These are phyloP conservation scores for Oncorhynchus tshawytscha DNA, from an alignment of 2,113 vertebrate species.

Conservation along the genomic window DNA sequence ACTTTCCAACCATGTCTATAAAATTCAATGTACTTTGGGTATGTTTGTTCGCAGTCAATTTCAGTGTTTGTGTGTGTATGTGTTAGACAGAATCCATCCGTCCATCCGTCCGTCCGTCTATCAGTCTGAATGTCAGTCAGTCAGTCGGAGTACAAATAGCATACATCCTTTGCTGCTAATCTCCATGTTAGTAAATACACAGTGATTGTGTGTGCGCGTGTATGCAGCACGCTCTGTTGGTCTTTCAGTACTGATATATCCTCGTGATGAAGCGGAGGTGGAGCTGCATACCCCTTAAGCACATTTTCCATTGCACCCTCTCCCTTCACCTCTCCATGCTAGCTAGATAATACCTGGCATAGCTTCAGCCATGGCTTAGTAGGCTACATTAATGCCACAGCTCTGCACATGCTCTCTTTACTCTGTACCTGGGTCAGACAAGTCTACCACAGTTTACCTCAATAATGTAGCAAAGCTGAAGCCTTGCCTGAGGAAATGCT, in stretches of 20 bases:
- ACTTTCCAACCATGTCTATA: neutral
- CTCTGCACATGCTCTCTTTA: neutral
- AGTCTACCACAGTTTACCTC: neutral
- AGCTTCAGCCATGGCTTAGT: constrained; percentile 32
- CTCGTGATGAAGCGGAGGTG: constrained; percentile 30
- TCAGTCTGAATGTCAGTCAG: neutral
- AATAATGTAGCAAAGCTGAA: constrained; percentile 18
- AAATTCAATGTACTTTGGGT: neutral
- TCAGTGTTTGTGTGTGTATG: constrained; percentile 5
- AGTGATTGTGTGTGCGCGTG: neutral
- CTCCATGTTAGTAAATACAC: constrained; percentile 36
- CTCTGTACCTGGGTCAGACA: constrained; percentile 3
- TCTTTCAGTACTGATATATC: constrained; percentile 44
- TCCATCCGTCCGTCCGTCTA: neutral
- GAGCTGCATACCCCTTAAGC: constrained; percentile 59
- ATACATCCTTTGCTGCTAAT: constrained; percentile 42
- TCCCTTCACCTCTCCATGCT: constrained; percentile 1
- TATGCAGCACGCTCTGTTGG: neutral
- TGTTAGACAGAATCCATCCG: neutral
- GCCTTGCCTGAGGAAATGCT: neutral
- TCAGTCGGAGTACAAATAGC: neutral
- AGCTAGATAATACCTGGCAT: constrained; percentile 42
- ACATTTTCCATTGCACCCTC: constrained; percentile 51
- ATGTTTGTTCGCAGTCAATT: neutral
- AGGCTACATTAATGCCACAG: constrained; percentile 17